A percentile compares a stretch with the other conserved stretches of the same genome.
These are phyloP conservation scores for Timandra comae DNA, from an alignment of 2,888 invertebrate genomes.

Conservation along the genomic window DNA sequence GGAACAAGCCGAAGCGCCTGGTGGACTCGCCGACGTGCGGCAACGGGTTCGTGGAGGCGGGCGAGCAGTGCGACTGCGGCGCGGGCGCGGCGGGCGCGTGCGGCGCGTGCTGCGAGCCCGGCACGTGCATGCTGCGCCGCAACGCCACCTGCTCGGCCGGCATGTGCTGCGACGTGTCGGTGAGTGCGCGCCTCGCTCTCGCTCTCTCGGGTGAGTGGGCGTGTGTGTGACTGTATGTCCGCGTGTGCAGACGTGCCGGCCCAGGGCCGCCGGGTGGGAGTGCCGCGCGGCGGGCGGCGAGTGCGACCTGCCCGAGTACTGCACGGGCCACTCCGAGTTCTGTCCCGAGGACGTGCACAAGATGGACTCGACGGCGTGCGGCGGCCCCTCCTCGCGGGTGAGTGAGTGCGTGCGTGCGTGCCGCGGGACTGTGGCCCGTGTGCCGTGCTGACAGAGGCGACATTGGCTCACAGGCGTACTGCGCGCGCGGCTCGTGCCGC, in stretches of 20 bases:
- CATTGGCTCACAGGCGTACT: conserved; percentile 82
- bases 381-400: conserved; percentile 64
- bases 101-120: conserved; percentile 87
- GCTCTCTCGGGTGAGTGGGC: conserved; percentile 8
- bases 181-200: conserved; percentile 11
- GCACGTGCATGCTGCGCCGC: conserved; percentile 89
- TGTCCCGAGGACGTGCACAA: conserved; percentile 95
- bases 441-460: too few relatives aligned
- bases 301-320: conserved; percentile 97
- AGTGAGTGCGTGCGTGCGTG: too few relatives aligned
- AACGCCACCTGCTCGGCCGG: conserved; percentile 98
- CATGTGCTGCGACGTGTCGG: conserved; percentile 89
- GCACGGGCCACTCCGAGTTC: conserved; percentile 94
- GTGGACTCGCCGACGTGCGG: conserved; percentile 87
- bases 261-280: conserved; percentile 84
- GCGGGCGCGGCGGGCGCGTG: conserved; percentile 82
- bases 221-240: background rate
- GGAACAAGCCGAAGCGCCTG: conserved; percentile 89
- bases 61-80: conserved; percentile 98
- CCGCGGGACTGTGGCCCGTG: too few relatives aligned
- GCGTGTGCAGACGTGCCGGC: conserved; percentile 81
- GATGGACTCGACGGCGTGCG: conserved; percentile 90
- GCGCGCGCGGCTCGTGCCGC: conserved; percentile 69
- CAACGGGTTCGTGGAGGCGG: conserved; percentile 96
- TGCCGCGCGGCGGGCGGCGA: conserved; percentile 90